These are phyloP conservation scores for Anguilla megastoma DNA, from an alignment of 2,797 vertebrate species.

Conservation along the genomic window DNA sequence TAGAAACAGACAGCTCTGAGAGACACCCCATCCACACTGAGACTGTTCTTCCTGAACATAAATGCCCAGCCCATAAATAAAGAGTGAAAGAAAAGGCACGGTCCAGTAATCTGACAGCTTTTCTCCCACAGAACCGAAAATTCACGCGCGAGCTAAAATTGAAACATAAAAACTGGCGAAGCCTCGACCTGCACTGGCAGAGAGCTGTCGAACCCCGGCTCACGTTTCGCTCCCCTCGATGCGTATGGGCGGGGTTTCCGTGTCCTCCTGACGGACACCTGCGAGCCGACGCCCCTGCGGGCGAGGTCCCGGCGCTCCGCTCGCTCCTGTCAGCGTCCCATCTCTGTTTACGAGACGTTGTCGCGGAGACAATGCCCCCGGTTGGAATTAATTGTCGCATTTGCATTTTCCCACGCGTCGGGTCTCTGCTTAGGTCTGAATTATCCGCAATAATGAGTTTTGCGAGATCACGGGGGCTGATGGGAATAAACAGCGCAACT, in stretches of 20 bases:
- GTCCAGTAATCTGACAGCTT: neutral
- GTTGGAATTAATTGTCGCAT: conserved; percentile 30
- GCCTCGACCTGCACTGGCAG: neutral
- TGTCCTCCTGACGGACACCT: neutral
- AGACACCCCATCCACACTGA: neutral
- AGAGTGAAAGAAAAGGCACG: neutral
- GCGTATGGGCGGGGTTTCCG: neutral
- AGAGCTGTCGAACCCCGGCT: neutral
- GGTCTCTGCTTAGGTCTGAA: conserved; percentile 7
- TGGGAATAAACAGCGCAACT: conserved; percentile 27
- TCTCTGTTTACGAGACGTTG: conserved; percentile 28
- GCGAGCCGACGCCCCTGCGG: neutral
- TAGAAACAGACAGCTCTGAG: neutral
- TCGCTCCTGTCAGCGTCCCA: neutral
- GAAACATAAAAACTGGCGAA: neutral
- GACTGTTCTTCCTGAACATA: neutral
- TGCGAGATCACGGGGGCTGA: conserved; percentile 9
- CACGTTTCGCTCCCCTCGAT: neutral
- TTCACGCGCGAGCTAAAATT: neutral
- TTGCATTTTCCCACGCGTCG: conserved; percentile 34
- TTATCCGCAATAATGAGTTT: conserved; percentile 33
- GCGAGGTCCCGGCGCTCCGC: neutral
- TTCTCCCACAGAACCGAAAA: neutral
- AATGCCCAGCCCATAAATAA: neutral
- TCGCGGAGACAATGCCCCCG: conserved; percentile 1